Evolutionary conservation across 2,888 invertebrate species (phyloP).

Genomic region (Agrochola macilenta): DNA sequence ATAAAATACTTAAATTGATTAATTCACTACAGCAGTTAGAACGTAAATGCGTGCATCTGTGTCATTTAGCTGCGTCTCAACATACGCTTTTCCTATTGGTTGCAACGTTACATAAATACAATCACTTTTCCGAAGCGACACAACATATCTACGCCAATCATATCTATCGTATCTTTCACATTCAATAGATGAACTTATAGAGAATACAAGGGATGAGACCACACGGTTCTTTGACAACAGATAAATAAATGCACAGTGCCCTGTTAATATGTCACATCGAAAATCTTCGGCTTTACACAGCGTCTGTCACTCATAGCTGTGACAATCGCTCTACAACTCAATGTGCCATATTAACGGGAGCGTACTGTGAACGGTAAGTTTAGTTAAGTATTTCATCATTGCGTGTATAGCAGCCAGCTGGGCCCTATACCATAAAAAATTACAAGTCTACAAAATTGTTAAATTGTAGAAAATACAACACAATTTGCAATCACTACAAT

Average conservation of each 20-base stretch:
- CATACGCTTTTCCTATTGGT: neutral
- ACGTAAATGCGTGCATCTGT: neutral
- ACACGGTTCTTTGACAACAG: slow-evolving; percentile 6
- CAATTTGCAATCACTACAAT: no score
- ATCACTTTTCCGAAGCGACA: neutral
- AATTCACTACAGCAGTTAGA: neutral
- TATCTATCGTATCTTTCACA: neutral
- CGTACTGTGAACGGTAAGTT: neutral
- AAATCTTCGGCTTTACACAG: neutral
- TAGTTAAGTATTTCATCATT: neutral
- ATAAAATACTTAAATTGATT: neutral
- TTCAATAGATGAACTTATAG: neutral
- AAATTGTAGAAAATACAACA: no score
- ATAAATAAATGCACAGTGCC: neutral
- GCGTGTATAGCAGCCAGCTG: no score
- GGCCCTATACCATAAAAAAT: no score
- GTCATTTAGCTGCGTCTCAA: neutral
- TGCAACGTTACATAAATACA: neutral
- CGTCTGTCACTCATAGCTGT: neutral
- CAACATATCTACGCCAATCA: neutral
- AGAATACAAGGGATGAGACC: neutral
- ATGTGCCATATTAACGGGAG: neutral
- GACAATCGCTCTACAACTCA: neutral
- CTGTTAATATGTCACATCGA: neutral
- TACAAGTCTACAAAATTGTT: no score